Conservation (phyloP, 2,797 vertebrate species). For the Spea hammondii region DNA sequence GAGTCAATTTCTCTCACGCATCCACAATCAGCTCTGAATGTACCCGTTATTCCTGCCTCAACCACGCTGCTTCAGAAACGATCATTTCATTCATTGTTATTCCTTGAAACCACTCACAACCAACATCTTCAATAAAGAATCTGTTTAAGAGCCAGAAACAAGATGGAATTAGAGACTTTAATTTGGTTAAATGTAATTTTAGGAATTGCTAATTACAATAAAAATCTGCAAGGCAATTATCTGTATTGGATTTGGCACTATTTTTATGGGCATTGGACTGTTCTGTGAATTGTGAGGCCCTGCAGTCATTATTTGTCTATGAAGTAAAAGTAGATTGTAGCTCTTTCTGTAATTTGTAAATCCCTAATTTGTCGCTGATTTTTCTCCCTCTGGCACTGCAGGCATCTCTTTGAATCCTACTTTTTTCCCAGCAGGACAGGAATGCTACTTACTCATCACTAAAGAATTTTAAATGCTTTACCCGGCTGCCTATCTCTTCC, state of each 20-base stretch:
- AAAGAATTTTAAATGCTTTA: slow-evolving; percentile 48
- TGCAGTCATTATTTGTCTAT: slow-evolving; percentile 50
- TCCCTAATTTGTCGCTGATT: slow-evolving; percentile 38
- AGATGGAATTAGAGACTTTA: slow-evolving; percentile 66
- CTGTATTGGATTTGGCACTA: slow-evolving; percentile 70
- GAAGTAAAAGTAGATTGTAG: slow-evolving; percentile 57
- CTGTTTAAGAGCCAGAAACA: slow-evolving; percentile 55
- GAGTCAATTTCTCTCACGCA: slow-evolving; percentile 52
- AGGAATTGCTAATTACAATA: slow-evolving; percentile 70
- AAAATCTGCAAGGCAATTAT: slow-evolving; percentile 73
- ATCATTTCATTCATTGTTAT: slow-evolving; percentile 40
- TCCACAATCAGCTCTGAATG: slow-evolving; percentile 37
- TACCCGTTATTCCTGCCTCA: background rate
- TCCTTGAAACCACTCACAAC: slow-evolving; percentile 40
- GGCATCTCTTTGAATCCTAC: slow-evolving; percentile 38
- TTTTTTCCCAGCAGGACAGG: slow-evolving; percentile 45
- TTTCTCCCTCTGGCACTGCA: slow-evolving; percentile 42
- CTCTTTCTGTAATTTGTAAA: slow-evolving; percentile 53
- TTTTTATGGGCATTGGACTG: slow-evolving; percentile 65
- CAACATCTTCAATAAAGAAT: slow-evolving; percentile 49
- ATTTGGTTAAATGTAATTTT: slow-evolving; percentile 68
- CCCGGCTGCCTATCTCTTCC: slow-evolving; percentile 43
- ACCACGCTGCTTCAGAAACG: slow-evolving; percentile 16
- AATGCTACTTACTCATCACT: slow-evolving; percentile 47
- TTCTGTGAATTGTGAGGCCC: slow-evolving; percentile 56